A percentile compares a stretch with the other conserved stretches of the same genome.
phyloP scores from a whole-genome alignment of 2,113 vertebrate species.

The Pelusios castaneus region DNA sequence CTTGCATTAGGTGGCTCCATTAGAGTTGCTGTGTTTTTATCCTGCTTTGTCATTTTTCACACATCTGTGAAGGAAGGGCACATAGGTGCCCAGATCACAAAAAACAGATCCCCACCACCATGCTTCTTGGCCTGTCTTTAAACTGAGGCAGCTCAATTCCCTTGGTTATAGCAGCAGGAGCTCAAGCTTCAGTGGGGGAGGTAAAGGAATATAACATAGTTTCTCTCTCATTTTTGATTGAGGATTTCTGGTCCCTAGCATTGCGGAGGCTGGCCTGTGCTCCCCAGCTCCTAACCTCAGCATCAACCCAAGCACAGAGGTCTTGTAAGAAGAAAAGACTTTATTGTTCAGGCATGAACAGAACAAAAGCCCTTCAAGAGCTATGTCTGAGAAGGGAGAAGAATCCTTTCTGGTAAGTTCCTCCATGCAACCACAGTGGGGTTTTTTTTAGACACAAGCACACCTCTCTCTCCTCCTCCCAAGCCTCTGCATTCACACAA shows the following conservation, averaged over 20 bases:
- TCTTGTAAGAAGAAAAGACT: too few relatives aligned
- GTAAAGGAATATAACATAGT: neutral
- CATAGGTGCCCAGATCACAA: neutral
- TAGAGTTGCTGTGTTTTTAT: accelerated
- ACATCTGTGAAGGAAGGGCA: neutral
- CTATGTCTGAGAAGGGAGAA: neutral
- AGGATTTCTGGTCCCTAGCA: accelerated
- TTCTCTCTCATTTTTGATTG: neutral
- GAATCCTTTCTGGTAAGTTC: neutral
- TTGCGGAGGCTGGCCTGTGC: neutral
- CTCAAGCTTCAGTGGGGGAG: neutral
- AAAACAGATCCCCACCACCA: neutral
- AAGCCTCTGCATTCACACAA: too few relatives aligned
- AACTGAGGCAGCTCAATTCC: neutral
- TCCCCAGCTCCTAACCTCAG: neutral
- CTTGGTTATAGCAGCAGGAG: neutral
- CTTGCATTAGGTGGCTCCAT: neutral
- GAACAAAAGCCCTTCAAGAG: neutral
- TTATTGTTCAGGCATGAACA: neutral
- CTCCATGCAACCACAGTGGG: neutral
- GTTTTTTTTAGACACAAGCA: too few relatives aligned
- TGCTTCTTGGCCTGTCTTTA: accelerated
- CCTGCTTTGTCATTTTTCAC: accelerated
- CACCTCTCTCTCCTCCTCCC: too few relatives aligned
- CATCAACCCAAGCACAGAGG: accelerated